Percentiles rank a stretch among this genome's conserved stretches.
Evolutionary conservation across 2,113 vertebrate genomes (phyloP).

Genomic region (Hippocampus zosterae): DNA sequence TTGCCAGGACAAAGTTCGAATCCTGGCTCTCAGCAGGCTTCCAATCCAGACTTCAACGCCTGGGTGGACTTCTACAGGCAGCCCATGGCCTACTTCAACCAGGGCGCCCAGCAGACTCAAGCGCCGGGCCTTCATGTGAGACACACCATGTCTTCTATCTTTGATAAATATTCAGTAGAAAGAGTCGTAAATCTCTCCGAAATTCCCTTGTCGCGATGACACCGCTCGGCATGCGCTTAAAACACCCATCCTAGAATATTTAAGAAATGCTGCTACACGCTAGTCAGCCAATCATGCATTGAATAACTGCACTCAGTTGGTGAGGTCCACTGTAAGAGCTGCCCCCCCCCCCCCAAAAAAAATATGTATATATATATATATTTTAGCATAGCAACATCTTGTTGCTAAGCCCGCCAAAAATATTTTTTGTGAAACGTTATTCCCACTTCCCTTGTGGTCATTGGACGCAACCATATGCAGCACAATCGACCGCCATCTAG

Average conservation of each 20-base stretch:
- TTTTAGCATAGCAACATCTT: too few relatives aligned
- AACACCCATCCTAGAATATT: neutral
- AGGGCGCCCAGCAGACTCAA: constrained; percentile 89
- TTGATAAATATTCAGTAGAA: neutral
- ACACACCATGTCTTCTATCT: neutral
- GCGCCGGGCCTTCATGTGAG: constrained; percentile 89
- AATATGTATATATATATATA: too few relatives aligned
- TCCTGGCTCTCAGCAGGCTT: constrained; percentile 87
- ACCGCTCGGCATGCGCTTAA: too few relatives aligned
- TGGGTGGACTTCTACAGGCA: constrained; percentile 98
- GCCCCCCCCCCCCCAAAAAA: too few relatives aligned
- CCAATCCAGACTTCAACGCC: constrained; percentile 88
- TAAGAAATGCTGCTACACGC: neutral
- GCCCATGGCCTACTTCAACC: constrained; percentile 92
- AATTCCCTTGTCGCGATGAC: too few relatives aligned
- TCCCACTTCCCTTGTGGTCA: too few relatives aligned
- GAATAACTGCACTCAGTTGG: neutral
- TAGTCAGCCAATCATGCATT: neutral
- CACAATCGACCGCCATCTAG: too few relatives aligned
- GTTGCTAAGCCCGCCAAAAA: too few relatives aligned
- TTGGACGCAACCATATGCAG: too few relatives aligned
- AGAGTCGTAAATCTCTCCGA: neutral
- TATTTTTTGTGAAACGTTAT: too few relatives aligned
- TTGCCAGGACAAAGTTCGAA: constrained; percentile 81
- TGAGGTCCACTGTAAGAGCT: too few relatives aligned